Evolutionary conservation across 2,888 invertebrate species (phyloP).

Genomic region (Hyles lineata): DNA sequence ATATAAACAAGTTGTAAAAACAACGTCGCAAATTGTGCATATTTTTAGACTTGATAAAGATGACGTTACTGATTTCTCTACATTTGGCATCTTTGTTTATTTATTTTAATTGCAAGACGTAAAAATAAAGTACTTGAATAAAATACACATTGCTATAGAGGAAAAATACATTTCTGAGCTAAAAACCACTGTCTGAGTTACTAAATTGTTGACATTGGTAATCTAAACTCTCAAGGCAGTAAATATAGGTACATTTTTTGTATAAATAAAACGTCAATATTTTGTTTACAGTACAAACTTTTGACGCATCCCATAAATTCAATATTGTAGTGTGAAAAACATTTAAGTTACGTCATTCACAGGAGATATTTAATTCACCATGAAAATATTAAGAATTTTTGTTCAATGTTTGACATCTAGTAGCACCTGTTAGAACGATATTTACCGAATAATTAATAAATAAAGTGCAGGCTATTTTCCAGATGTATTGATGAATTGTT

Average conservation of each 20-base stretch:
- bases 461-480: background rate
- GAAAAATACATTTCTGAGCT: background rate
- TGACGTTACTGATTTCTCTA: too few species aligned
- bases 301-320: background rate
- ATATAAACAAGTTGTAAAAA: background rate
- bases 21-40: background rate
- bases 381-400: background rate
- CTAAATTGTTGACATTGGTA: background rate
- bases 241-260: background rate
- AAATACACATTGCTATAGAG: background rate
- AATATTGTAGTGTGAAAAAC: background rate
- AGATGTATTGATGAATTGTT: background rate
- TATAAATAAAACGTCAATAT: background rate
- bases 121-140: background rate
- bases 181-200: background rate
- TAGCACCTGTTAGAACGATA: too few species aligned
- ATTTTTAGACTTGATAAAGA: background rate
- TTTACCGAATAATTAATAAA: too few species aligned
- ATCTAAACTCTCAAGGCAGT: background rate
- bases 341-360: background rate
- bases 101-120: background rate
- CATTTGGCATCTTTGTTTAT: background rate
- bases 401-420: too few species aligned
- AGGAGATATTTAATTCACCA: background rate
- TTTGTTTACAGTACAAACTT: slow-evolving; percentile 3